phyloP scores from a whole-genome alignment of 1,140 invertebrate genomes.

The Panulirus ornatus region DNA sequence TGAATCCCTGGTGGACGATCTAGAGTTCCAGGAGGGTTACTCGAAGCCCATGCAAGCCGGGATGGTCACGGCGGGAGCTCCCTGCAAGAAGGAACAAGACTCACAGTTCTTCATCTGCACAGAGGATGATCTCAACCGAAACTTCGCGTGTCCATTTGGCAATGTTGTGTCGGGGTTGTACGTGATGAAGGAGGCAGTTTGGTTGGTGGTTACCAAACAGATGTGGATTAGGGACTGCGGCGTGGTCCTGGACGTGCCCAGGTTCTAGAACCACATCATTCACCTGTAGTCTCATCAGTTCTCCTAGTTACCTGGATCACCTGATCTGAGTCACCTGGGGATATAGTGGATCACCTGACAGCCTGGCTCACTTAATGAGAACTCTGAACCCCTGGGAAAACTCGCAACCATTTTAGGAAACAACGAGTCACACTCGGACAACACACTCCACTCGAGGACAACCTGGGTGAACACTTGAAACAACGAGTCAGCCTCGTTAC shows the following conservation, averaged over 20 bases:
- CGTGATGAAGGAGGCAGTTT: slow-evolving; percentile 65
- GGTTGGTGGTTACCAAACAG: slow-evolving; percentile 54
- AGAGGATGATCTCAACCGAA: slow-evolving; percentile 61
- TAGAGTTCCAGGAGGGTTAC: slow-evolving; percentile 72
- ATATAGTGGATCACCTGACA: too few species aligned
- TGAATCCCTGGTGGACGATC: slow-evolving; percentile 63
- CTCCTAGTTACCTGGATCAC: too few species aligned
- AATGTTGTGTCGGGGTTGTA: slow-evolving; percentile 47
- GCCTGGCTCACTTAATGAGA: too few species aligned
- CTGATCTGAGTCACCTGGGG: too few species aligned
- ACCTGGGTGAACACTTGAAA: too few species aligned
- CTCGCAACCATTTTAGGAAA: too few species aligned
- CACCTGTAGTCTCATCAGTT: too few species aligned
- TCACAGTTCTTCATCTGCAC: slow-evolving; percentile 74
- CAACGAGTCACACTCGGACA: too few species aligned
- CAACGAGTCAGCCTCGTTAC: too few species aligned
- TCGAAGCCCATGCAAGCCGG: slow-evolving; percentile 72
- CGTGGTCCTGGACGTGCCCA: slow-evolving; percentile 64
- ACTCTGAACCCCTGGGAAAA: too few species aligned
- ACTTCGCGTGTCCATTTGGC: slow-evolving; percentile 73
- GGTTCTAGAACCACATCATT: slow-evolving; percentile 30
- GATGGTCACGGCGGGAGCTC: slow-evolving; percentile 64
- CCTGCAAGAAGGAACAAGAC: slow-evolving; percentile 43
- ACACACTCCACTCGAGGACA: too few species aligned
- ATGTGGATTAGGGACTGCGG: slow-evolving; percentile 72